Evolutionary conservation across 1,140 invertebrate genomes (phyloP).

Genomic region (Venustaconcha ellipsiformis): DNA sequence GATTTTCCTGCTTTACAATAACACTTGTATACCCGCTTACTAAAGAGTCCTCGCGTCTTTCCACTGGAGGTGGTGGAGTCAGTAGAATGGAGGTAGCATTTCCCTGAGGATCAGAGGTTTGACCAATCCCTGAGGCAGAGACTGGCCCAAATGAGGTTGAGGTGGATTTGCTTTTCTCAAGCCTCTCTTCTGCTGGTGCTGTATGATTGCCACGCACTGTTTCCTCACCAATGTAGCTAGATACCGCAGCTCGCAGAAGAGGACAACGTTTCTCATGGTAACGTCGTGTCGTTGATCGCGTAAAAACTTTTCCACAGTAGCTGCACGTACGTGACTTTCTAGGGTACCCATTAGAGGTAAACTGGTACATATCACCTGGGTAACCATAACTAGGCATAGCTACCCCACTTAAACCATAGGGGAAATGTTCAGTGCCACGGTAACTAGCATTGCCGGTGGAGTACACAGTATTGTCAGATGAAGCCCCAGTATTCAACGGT

Average conservation of each 20-base stretch:
- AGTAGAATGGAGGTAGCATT: slow-evolving; percentile 33
- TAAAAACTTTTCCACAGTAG: slow-evolving; percentile 63
- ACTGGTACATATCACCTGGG: slow-evolving; percentile 60
- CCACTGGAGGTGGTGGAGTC: slow-evolving; percentile 19
- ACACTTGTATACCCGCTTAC: slow-evolving; percentile 39
- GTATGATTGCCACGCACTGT: slow-evolving; percentile 22
- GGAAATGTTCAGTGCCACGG: slow-evolving; percentile 49
- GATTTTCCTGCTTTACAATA: slow-evolving; percentile 46
- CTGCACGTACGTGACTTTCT: slow-evolving; percentile 62
- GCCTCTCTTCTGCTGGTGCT: slow-evolving; percentile 10
- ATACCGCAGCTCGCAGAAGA: slow-evolving; percentile 50
- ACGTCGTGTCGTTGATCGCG: slow-evolving; percentile 61
- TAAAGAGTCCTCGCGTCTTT: slow-evolving; percentile 11
- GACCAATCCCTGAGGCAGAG: slow-evolving; percentile 22
- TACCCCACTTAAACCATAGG: slow-evolving; percentile 62
- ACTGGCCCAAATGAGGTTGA: slow-evolving; percentile 25
- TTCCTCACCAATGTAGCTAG: slow-evolving; percentile 47
- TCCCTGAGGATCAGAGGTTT: slow-evolving; percentile 29
- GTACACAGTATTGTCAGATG: slow-evolving; percentile 10
- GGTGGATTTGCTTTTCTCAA: neutral
- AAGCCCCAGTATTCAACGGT: slow-evolving; percentile 6
- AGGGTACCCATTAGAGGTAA: slow-evolving; percentile 61
- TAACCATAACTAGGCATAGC: slow-evolving; percentile 61
- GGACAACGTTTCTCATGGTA: slow-evolving; percentile 65
- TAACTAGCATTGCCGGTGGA: slow-evolving; percentile 26